Evolutionary conservation across 1,140 invertebrate genomes (phyloP), one percentile per base, ranked within the genome.

Genomic region (Leptopilina clavipes): DNA sequence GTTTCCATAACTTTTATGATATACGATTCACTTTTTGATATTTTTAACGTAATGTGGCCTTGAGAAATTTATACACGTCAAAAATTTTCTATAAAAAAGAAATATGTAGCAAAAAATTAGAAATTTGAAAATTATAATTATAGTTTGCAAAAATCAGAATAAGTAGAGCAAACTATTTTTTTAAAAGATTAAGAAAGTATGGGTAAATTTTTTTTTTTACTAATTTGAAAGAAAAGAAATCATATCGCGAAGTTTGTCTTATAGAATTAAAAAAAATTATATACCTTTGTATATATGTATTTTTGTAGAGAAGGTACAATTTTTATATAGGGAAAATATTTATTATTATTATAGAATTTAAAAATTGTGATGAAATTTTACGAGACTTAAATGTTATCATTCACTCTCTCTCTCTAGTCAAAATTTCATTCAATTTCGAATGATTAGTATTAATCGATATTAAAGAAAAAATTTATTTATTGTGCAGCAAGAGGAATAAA

Each of bases 1-100:
- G 98, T 99, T 17, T 98, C 95, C 18, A 99, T 99, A 77, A 99
- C 98, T 44, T 99, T 97, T 91, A 99, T 97, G 95, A 99, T 98
- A 86, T 98, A 97, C 89, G 98, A 98, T 91, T 97, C 96, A 25
- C 97, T 98, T 82, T 97, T 98, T 95, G 97, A 98, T 77, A 87
- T 95, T 1, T 98, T 99, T 85, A 98, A 98, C 86, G 95, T 94
- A 86, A 87, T 97, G 18, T 98, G 97, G 97, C 90, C 90, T 81
- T 91, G 78, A 31, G 25, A 89, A 72, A 40, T 31, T 74, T 6
- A 12, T 6, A 9, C 19, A 9, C 56, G 9, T 22, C 2, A n/a
- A n/a, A 45, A 3, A 7, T 31, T 14, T 14, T 65, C 14, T 65
- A n/a, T 25, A 6, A 31, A 25, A n/a, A n/a, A 14, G 12, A n/a